Conservation (phyloP, 1,140 invertebrate species). For the Drosophila novamexicana region DNA sequence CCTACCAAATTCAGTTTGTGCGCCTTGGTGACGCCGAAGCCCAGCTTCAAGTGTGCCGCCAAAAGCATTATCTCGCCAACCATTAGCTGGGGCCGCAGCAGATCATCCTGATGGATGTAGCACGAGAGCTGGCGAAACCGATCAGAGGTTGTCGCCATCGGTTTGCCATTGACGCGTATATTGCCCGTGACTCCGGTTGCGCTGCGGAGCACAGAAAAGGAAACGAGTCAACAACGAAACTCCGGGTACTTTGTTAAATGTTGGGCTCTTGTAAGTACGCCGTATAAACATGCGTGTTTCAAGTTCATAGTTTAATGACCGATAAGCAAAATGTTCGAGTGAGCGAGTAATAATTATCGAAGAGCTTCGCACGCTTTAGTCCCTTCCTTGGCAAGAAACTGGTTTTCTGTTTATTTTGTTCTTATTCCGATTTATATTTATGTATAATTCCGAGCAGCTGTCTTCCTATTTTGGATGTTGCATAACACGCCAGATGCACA, state of each 20-base stretch:
- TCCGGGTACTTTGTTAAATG: too few relatives aligned
- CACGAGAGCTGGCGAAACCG: constrained; percentile 91
- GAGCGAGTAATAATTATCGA: constrained; percentile 2
- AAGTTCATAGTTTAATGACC: constrained; percentile 78
- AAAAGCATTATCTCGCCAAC: constrained; percentile 94
- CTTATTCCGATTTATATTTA: too few relatives aligned
- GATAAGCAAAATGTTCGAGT: constrained; percentile 52
- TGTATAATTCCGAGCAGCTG: too few relatives aligned
- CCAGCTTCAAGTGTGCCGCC: constrained; percentile 94
- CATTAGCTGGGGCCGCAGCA: constrained; percentile 91
- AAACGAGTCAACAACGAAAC: neutral
- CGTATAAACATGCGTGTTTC: constrained; percentile 34
- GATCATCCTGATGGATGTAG: constrained; percentile 96
- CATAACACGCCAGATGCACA: too few relatives aligned
- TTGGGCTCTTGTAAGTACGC: too few relatives aligned
- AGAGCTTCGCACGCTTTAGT: neutral
- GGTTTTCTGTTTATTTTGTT: too few relatives aligned
- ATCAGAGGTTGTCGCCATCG: constrained; percentile 88
- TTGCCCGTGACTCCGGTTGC: constrained; percentile 87
- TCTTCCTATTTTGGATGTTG: too few relatives aligned
- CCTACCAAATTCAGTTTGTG: constrained; percentile 75
- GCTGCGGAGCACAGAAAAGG: constrained; percentile 73
- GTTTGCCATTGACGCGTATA: constrained; percentile 90
- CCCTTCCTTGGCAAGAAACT: too few relatives aligned
- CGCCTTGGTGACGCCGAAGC: constrained; percentile 86